Evolutionary conservation across 1,140 invertebrate genomes (phyloP), one percentile per base, ranked within the genome.

Genomic region (Anastatus disparis): DNA sequence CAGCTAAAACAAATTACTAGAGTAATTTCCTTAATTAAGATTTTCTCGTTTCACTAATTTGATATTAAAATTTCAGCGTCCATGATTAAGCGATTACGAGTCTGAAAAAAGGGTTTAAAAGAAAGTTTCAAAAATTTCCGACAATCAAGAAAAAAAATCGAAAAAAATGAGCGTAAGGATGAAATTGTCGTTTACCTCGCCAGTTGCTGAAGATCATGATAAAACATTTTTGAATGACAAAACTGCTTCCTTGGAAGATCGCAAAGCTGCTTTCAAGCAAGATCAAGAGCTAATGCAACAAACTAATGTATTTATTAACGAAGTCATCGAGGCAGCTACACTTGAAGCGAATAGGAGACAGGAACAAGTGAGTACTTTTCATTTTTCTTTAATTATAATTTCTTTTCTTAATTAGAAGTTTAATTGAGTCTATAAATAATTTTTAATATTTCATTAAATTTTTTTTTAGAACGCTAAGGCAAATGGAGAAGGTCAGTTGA

Each of bases 211-310:
- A 0, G 70, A 71, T 2, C 44, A 59, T 9, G 20, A 71, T 8
- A 65, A 61, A 29, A 66, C 22, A 0, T 71, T 71, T 22, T 2
- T 48, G 9, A 27, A 7, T 2, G 15, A 31, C 35, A 15, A n/a
- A 15, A 50, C 42, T 2, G 69, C n/a, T 0, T 22, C 20, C 2
- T 68, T 85, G 1, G 83, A 86, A 48, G 75, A 85, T 31, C 77
- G 81, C 22, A 85, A 84, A 58, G 82, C 82, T 10, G 82, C 82
- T n/a, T 86, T 86, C 58, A 86, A 81, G 56, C 79, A 80, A 31
- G 83, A 86, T 64, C 81, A 83, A 40, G 83, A 86, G 40, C 77
- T 86, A 3, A 85, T 85, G 84, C 80, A 76, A 55, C 82, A 85
- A 73, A 85, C 84, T 0, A 83, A 75, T 2, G 82, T 81, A 75